Evolutionary conservation across 2,888 invertebrate species (phyloP).

Genomic region (Archips crataeganus): DNA sequence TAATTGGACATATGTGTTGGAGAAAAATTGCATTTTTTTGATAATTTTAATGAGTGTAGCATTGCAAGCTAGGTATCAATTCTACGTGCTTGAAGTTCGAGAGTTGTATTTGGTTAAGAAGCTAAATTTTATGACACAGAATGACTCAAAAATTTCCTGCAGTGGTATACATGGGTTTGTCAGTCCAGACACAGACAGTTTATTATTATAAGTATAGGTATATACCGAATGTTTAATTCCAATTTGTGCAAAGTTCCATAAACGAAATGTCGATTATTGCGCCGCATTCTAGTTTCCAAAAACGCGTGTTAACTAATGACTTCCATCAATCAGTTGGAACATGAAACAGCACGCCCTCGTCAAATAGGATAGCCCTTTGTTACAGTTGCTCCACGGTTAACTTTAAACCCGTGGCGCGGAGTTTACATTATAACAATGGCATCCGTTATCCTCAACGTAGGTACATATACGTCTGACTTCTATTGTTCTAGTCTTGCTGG

Average conservation of each 20-base stretch:
- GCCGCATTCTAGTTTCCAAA: slow-evolving; percentile 7
- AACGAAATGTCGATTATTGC: neutral
- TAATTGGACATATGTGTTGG: too few relatives aligned
- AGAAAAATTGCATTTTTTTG: too few relatives aligned
- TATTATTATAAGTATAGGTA: neutral
- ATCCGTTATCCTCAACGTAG: slow-evolving; percentile 25
- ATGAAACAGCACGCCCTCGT: slow-evolving; percentile 4
- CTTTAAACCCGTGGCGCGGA: slow-evolving; percentile 15
- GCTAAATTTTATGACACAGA: too few relatives aligned
- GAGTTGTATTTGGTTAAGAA: too few relatives aligned
- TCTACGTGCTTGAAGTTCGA: too few relatives aligned
- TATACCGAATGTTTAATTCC: too few relatives aligned
- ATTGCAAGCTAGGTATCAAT: too few relatives aligned
- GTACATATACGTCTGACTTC: slow-evolving; percentile 13
- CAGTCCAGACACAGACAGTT: too few relatives aligned
- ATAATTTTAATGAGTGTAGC: too few relatives aligned
- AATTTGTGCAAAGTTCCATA: neutral
- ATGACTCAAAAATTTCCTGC: too few relatives aligned
- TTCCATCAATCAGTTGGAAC: slow-evolving; percentile 8
- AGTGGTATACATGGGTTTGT: too few relatives aligned
- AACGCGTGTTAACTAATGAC: slow-evolving; percentile 3
- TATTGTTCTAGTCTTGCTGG: slow-evolving; percentile 10
- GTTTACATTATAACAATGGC: slow-evolving; percentile 24
- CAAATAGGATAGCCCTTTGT: slow-evolving; percentile 20
- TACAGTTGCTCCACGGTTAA: slow-evolving; percentile 12